Evolutionary conservation across 2,797 vertebrate genomes (phyloP).

Genomic region (Pseudochirops corinnae): DNA sequence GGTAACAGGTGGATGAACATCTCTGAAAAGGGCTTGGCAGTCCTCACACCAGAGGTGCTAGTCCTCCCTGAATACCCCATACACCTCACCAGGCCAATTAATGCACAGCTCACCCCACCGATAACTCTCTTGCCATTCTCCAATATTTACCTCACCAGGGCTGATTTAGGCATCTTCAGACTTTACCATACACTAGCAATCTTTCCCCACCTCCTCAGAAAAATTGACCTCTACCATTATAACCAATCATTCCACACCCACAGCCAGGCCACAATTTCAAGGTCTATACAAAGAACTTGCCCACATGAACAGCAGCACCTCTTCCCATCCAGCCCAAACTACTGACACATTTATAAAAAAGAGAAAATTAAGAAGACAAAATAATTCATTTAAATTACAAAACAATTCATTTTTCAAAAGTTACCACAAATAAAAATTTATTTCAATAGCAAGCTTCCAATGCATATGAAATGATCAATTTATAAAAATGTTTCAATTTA

Average conservation of each 20-base stretch:
- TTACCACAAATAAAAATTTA: neutral
- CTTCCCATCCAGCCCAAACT: neutral
- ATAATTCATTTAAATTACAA: neutral
- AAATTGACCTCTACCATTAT: neutral
- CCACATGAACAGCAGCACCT: neutral
- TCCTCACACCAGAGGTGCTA: neutral
- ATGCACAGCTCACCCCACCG: neutral
- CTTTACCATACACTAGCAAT: neutral
- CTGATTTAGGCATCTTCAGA: neutral
- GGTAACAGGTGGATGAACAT: neutral
- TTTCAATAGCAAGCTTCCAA: neutral
- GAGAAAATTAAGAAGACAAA: neutral
- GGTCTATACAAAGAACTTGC: neutral
- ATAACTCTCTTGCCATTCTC: neutral
- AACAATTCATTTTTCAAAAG: neutral
- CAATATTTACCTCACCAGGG: neutral
- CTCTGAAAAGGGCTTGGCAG: neutral
- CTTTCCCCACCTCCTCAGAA: neutral
- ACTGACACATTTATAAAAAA: neutral
- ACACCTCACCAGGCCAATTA: neutral
- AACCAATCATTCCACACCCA: neutral
- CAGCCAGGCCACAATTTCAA: neutral
- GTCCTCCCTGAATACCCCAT: neutral
- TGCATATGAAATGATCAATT: neutral
- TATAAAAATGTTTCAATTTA: neutral